phyloP scores from a whole-genome alignment of 2,888 invertebrate genomes.

The Coelinius sp. region DNA sequence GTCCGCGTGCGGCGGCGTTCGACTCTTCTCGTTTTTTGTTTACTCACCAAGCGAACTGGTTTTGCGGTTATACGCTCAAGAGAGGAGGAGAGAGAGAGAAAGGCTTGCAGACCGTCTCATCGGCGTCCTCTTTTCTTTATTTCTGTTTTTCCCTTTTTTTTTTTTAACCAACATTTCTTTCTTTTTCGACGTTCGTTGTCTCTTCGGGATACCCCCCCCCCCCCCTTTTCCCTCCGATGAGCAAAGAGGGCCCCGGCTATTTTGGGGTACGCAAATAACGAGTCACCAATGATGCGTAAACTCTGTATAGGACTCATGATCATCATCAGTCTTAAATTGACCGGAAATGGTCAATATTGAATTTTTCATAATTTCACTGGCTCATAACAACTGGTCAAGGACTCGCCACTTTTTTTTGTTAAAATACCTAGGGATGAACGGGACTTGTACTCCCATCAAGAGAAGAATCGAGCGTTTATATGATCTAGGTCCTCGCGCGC shows the following conservation, averaged over 20 bases:
- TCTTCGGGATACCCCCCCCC: background rate
- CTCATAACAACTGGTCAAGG: background rate
- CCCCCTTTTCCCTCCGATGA: background rate
- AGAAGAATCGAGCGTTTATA: slow-evolving; percentile 18
- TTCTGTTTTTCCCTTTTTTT: slow-evolving; percentile 47
- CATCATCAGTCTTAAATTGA: too few relatives aligned
- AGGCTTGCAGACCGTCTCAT: slow-evolving; percentile 38
- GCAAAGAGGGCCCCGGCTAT: slow-evolving; percentile 6
- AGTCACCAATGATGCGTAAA: slow-evolving; percentile 14
- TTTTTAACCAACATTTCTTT: slow-evolving; percentile 34
- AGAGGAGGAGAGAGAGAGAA: slow-evolving; percentile 45
- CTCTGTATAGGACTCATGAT: background rate
- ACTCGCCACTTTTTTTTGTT: background rate
- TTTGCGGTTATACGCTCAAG: slow-evolving; percentile 64
- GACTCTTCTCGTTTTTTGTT: slow-evolving; percentile 67
- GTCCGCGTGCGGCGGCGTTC: slow-evolving; percentile 43
- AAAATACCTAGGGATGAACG: background rate
- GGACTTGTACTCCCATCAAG: background rate
- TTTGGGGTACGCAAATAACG: slow-evolving; percentile 31
- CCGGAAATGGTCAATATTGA: too few relatives aligned
- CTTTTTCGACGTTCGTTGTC: slow-evolving; percentile 27
- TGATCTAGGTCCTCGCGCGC: slow-evolving; percentile 60
- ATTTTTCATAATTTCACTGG: background rate
- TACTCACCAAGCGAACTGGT: slow-evolving; percentile 70
- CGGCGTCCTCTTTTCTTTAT: slow-evolving; percentile 42